Conservation (phyloP, 2,888 invertebrate genomes). For the Andrena haemorrhoa region DNA sequence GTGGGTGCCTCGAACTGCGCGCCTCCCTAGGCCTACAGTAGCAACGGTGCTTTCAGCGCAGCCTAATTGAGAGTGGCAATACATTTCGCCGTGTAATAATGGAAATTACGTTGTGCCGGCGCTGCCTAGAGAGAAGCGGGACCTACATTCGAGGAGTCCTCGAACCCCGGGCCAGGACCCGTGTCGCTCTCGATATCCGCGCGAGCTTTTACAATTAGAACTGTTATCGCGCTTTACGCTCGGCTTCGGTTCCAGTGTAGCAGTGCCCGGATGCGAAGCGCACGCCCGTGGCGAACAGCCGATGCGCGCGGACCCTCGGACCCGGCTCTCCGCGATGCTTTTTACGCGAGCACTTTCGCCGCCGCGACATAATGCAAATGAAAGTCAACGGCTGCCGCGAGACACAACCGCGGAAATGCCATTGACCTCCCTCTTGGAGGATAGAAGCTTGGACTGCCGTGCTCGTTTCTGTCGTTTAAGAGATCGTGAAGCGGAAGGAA, state of each 20-base stretch:
- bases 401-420: no score
- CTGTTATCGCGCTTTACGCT: not conserved
- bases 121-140: conserved; percentile 17
- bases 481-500: not conserved
- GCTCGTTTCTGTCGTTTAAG: not conserved
- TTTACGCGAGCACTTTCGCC: no score
- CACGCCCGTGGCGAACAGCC: not conserved
- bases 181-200: conserved; percentile 8
- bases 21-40: conserved; percentile 44
- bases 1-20: conserved; percentile 15
- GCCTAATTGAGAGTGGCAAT: conserved; percentile 49
- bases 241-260: not conserved
- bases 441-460: not conserved
- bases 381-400: no score
- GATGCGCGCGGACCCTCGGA: not conserved
- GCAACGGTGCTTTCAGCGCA: conserved; percentile 51
- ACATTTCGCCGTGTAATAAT: conserved; percentile 52
- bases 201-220: not conserved
- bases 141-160: conserved; percentile 18
- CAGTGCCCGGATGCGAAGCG: not conserved
- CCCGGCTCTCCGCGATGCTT: no score
- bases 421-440: not conserved
- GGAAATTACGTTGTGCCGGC: conserved; percentile 38
- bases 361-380: no score
- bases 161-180: not conserved